These are phyloP conservation scores for Latrodectus elegans DNA, from an alignment of 2,888 invertebrate species.

Conservation along the genomic window DNA sequence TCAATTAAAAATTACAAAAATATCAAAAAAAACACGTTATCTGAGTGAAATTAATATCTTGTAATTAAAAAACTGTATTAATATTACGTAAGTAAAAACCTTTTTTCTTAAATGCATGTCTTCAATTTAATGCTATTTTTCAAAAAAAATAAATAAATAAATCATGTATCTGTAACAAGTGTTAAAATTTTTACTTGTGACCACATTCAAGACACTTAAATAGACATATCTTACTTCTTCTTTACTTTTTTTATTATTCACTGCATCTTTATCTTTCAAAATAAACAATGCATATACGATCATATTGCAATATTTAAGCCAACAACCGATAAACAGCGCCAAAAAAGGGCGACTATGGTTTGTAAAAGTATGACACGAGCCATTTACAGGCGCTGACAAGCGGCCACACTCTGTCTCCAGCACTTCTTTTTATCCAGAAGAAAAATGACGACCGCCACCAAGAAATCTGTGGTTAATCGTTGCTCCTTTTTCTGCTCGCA, in stretches of 20 bases:
- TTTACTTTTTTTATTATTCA: neutral
- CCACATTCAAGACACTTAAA: neutral
- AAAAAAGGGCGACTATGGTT: conserved; percentile 8
- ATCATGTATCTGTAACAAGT: no score
- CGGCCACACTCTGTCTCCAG: conserved; percentile 12
- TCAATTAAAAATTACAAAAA: no score
- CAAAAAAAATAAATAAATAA: no score
- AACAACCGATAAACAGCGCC: conserved; percentile 27
- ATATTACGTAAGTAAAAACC: no score
- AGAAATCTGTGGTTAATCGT: conserved; percentile 63
- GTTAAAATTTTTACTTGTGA: no score
- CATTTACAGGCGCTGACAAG: conserved; percentile 57
- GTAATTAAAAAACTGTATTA: no score
- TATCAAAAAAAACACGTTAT: no score
- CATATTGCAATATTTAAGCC: neutral
- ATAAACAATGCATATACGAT: neutral
- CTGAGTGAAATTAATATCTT: no score
- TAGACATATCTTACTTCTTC: neutral
- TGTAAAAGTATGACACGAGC: conserved; percentile 45
- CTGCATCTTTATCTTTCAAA: neutral
- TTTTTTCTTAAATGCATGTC: no score
- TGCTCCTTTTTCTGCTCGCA: conserved; percentile 39
- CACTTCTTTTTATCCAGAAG: conserved; percentile 34
- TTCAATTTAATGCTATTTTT: no score
- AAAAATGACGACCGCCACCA: conserved; percentile 48